Base-by-base conservation (phyloP, 2,888 invertebrate species). In the Archips crataeganus region DNA sequence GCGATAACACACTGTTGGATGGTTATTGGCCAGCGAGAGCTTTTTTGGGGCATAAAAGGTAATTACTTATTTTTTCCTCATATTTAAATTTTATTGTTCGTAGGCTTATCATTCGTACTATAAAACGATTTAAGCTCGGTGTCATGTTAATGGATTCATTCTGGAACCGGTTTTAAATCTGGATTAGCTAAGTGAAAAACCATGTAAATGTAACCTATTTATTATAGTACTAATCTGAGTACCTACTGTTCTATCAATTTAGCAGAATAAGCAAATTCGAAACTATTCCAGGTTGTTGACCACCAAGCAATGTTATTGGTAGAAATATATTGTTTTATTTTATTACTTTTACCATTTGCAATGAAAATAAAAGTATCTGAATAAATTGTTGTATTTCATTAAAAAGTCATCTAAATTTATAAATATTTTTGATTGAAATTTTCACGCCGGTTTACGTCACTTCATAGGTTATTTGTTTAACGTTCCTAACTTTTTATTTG, bases 1-100 rank as follows among this genome's bases (percentile, higher is more conserved):
- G n/a, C 69, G 74, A 70, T 74, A 74, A 74, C 59, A 74, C 59
- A 45, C 36, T 65, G 65, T 42, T 74, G 54, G 60, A 65, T 64
- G 70, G 70, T 65, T 74, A 74, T 74, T 74, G 74, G 51, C 65
- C 64, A 42, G 51, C 34, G 36, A 69, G 39, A 34, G 60, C 68
- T 74, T 70, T 70, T 70, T 74, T 70, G 60, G 51, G n/a, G 9
- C 51, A 61, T 74, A 61, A 74, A 65, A 65, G 60, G 45, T 70
- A 70, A 74, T 74, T 65, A 70, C 60, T 74, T 74, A 65, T 60
- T 61, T 61, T 61, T 70, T 61, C 42, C 51, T 70, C 42, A 23
- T 11, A 34, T 39, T 23, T 9, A 47, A 47, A 39, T 57, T 57
- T 57, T 57, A 57, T 62, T 72, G 23, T 51, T 32, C 5, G 63